Percentiles rank a stretch among this genome's conserved stretches.
Evolutionary conservation across 2,888 invertebrate species (phyloP).

Genomic region (Pogonocherus hispidulus): DNA sequence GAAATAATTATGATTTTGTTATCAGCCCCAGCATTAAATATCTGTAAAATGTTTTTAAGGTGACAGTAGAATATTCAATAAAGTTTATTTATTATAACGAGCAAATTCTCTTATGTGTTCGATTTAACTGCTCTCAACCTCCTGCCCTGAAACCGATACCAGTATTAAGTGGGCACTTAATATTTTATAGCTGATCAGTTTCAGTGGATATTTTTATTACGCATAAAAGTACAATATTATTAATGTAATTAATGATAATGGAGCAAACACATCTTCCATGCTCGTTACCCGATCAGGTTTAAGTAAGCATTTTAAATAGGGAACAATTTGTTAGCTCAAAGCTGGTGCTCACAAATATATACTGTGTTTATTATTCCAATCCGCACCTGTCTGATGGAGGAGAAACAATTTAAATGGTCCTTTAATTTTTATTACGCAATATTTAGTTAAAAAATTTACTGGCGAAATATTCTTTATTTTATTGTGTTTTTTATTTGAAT

Average conservation of each 20-base stretch:
- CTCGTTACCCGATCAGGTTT: slow-evolving; percentile 34
- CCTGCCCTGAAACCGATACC: slow-evolving; percentile 43
- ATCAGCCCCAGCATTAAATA: not conserved
- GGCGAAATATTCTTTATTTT: too few species aligned
- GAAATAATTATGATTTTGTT: too few species aligned
- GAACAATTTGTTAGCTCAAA: slow-evolving; percentile 34
- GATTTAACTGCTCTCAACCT: slow-evolving; percentile 9
- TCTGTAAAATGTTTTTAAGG: not conserved
- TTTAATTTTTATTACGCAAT: too few species aligned
- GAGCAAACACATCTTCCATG: slow-evolving; percentile 35
- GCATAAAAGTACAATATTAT: slow-evolving; percentile 50
- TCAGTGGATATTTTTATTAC: slow-evolving; percentile 48
- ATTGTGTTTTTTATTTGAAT: too few species aligned
- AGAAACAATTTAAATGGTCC: too few species aligned
- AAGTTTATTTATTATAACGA: not conserved
- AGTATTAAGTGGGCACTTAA: slow-evolving; percentile 46
- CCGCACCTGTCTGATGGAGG: not conserved
- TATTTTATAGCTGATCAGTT: slow-evolving; percentile 50
- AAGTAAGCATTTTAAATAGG: slow-evolving; percentile 37
- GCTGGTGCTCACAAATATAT: not conserved
- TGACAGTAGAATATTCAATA: not conserved
- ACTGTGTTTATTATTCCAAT: not conserved
- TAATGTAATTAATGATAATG: slow-evolving; percentile 50
- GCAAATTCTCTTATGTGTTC: slow-evolving; percentile 1
- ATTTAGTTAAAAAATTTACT: too few species aligned